Evolutionary conservation across 2,797 vertebrate species (phyloP), one percentile per base, ranked within the genome.

Genomic region (Acomys russatus): DNA sequence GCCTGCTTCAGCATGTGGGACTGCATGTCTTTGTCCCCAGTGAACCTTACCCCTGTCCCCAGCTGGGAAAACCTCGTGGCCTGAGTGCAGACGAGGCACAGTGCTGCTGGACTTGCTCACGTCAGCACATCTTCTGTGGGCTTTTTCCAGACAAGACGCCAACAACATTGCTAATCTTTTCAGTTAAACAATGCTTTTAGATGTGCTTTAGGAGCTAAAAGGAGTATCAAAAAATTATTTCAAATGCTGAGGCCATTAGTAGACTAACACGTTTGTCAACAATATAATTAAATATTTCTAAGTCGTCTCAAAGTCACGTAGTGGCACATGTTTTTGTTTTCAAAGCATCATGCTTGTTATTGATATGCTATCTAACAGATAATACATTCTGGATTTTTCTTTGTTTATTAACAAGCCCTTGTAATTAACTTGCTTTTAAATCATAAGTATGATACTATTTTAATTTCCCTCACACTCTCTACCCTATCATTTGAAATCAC

Each of bases 401-500:
- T 98, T 99, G 98, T 99, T 99, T 99, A 99, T 99, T 99, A 99
- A 98, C 98, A 99, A 99, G 98, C 98, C 98, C 98, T 99, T 98
- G 98, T 98, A 99, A 99, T 99, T 99, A 99, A 99, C 98, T 99
- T 98, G 98, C 98, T 99, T 99, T 99, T 99, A 99, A 99, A 99
- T 99, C 98, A 98, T 98, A 99, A 98, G 98, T 99, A 99, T 99
- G 98, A 99, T 99, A 99, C 98, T 99, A 98, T 99, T 99, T 99
- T 99, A 99, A 99, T 99, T 99, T 98, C 98, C 98, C 98, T 98
- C 98, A 98, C 98, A 98, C 98, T 98, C 97, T 97, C 98, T 99
- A 99, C 98, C 99, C 99, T 99, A 99, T 99, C 98, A 99, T 99
- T 99, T 99, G 98, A 98, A 99, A 98, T 98, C 98, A 98, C 98